Evolutionary conservation across 2,113 vertebrate species (phyloP), one percentile per base, ranked within the genome.

Genomic region (Oncorhynchus mykiss): DNA sequence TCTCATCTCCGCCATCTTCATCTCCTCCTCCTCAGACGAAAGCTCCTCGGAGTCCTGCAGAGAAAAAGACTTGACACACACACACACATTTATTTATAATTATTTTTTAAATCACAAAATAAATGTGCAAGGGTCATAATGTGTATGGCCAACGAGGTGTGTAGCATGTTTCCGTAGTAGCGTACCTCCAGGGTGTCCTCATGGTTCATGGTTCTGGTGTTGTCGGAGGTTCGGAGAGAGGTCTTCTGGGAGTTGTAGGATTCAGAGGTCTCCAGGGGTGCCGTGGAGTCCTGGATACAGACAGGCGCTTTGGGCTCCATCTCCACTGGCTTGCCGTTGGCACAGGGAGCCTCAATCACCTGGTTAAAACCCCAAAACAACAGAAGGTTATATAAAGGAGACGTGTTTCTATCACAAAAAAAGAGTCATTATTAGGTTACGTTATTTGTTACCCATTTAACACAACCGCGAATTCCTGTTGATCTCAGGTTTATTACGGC

Each of bases 1-100:
- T 73, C 97, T 89, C 95, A 99, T 96, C 92, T 99, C 97, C 8
- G 97, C 98, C 70, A 99, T 95, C 90, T 97, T 99, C 98, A 99
- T 99, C 88, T 98, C 97, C 18, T 92, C 96, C 87, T 98, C 98
- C 87, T 98, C 97, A 78, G 96, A 97, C 14, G 96, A 97, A 16
- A 99, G 93, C 73, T 99, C 97, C 87, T 99, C 98, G 18, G 96
- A 97, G 74, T 97, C 96, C 96, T 98, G 87, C 16, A 74, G 20
- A 81, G 24, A 73, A 72, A 74, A 5, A 69, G 5, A 54, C 51
- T 54, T 16, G 13, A 54, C 51, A 18, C 51, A 31, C 4, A 18
- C 51, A 31, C 4, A 31, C 29, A 31, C 29, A 31, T 31, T 5
- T 31, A 31, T 1, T 31, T 31, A 31, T 5, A 5, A 31, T 31